Conservation (phyloP, 2,113 vertebrate species). For the Psammodynastes pulverulentus region DNA sequence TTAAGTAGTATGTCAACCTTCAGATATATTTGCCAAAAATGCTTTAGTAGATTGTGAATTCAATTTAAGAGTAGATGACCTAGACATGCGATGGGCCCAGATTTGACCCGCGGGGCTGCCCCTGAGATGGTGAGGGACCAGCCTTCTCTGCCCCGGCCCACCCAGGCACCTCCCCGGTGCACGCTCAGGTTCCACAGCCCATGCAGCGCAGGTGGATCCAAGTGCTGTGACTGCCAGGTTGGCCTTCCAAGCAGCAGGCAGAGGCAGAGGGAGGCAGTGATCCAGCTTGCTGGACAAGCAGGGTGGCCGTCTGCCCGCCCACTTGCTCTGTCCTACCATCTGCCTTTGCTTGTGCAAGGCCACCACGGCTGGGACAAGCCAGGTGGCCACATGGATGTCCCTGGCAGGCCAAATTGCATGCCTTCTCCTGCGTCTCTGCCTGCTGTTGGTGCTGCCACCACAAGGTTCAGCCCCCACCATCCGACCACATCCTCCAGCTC, state of each 20-base stretch:
- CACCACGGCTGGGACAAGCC: rapidly evolving
- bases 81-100: not conserved
- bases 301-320: not conserved
- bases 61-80: not conserved
- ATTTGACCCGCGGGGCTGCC: too few relatives aligned
- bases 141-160: too few relatives aligned
- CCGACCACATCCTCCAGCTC: not conserved
- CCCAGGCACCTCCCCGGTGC: too few relatives aligned
- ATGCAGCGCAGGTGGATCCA: rapidly evolving
- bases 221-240: rapidly evolving
- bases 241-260: not conserved
- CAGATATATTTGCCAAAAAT: not conserved
- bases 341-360: not conserved
- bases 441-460: not conserved
- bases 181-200: not conserved
- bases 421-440: not conserved
- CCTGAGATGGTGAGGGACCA: too few relatives aligned
- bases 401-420: not conserved
- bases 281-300: not conserved
- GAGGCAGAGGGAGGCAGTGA: not conserved
- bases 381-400: not conserved
- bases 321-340: not conserved
- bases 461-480: rapidly evolving
- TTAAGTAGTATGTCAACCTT: not conserved
- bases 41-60: not conserved